phyloP scores from a whole-genome alignment of 2,113 vertebrate genomes.

The Psophia crepitans region DNA sequence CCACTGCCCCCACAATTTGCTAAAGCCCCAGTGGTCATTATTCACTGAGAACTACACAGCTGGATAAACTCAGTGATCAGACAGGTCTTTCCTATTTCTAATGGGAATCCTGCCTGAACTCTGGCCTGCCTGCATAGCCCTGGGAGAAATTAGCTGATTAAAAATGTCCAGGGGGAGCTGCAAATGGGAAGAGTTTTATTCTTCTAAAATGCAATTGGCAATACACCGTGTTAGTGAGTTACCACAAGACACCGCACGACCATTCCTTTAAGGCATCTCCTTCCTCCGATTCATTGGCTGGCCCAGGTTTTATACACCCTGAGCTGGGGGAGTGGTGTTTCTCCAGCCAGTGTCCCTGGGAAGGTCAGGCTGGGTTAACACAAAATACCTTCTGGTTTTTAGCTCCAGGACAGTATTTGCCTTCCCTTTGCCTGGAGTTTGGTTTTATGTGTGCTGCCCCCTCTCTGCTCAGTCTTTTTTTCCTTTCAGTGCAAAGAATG shows the following conservation, averaged over 20 bases:
- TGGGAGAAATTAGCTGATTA: slow-evolving; percentile 55
- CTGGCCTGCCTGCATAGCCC: neutral
- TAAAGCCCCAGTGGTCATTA: slow-evolving; percentile 28
- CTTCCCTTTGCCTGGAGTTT: neutral
- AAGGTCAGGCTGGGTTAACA: neutral
- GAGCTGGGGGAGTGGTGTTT: neutral
- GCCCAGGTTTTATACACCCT: neutral
- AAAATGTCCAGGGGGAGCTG: neutral
- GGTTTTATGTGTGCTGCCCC: neutral
- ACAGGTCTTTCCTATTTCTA: slow-evolving; percentile 46
- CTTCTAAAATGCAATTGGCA: neutral
- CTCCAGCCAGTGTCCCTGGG: neutral
- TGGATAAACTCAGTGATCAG: slow-evolving; percentile 56
- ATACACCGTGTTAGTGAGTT: neutral
- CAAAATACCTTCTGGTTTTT: neutral
- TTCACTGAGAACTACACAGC: slow-evolving; percentile 42
- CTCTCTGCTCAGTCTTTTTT: neutral
- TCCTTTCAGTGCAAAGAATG: neutral
- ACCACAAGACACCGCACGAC: neutral
- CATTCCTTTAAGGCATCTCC: neutral
- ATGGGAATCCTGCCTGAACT: slow-evolving; percentile 38
- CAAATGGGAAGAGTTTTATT: neutral
- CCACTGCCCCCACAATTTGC: neutral
- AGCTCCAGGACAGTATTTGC: neutral
- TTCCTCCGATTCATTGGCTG: neutral